Conservation (phyloP, 2,113 vertebrate genomes). For the Sebastes fasciatus region DNA sequence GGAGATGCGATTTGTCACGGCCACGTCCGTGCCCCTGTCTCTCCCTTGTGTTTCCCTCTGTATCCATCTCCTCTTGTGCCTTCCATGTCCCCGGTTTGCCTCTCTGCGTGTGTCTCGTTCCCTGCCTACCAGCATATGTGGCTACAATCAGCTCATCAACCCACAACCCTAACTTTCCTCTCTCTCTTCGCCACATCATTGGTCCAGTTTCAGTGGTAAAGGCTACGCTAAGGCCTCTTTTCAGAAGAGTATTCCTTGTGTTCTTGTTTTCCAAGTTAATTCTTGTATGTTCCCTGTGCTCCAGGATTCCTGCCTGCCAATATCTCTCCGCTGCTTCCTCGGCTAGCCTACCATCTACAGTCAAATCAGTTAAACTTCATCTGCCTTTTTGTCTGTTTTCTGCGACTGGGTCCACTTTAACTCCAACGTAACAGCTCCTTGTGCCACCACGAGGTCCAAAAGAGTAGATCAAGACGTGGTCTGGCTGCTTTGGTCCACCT, state of each 20-base stretch:
- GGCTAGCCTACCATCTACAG: no score
- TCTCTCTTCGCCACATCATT: no score
- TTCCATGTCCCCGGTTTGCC: background rate
- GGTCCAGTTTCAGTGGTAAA: no score
- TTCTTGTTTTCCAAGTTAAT: background rate
- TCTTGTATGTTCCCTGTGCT: background rate
- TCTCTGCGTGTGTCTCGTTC: background rate
- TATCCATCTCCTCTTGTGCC: background rate
- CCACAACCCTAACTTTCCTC: no score
- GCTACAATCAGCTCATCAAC: background rate
- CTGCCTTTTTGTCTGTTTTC: no score
- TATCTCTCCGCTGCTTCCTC: no score
- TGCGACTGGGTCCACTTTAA: no score
- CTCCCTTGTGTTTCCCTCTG: background rate
- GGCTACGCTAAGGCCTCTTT: background rate
- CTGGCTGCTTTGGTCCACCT: background rate
- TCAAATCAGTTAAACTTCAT: no score
- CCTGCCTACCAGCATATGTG: background rate
- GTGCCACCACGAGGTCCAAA: background rate
- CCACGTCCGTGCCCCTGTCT: background rate
- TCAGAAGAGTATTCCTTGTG: background rate
- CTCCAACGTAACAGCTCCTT: background rate
- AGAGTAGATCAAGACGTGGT: background rate
- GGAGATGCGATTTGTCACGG: background rate
- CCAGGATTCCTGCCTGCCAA: background rate